Evolutionary conservation across 2,113 vertebrate species (phyloP), one percentile per base, ranked within the genome.

Genomic region (Seriola aureovittata): DNA sequence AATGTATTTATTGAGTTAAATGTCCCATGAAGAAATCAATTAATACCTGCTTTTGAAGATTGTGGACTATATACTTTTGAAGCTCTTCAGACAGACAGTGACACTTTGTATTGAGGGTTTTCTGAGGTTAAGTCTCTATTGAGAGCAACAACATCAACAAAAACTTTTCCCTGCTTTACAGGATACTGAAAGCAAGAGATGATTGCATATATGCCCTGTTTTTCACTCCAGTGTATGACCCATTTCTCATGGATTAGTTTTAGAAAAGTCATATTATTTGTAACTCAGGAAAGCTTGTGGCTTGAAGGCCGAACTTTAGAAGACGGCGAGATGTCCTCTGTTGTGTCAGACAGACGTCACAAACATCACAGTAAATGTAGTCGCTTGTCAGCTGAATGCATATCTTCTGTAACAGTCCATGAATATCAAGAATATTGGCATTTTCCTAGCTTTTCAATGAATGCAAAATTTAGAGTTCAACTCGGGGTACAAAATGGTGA

Each of bases 381-480:
- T 57, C 62, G 32, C 55, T 71, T 77, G 71, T 82, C 60, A 72
- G 50, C 9, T 65, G 12, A 80, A 74, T 73, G 58, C 64, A 77
- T 50, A 32, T 73, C 19, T 69, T 63, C 64, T 65, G 3, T n/a
- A 71, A 17, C 42, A 44, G 40, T 11, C 48, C 23, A 74, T 83
- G 36, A 67, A 75, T 65, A 63, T 44, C 55, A 64, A 48, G 25
- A 57, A 16, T 34, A 63, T 67, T 60, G 17, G 25, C 60, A 42
- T 23, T 32, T 62, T 44, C 12, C 8, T n/a, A 16, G 46, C 38
- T 68, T 85, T 84, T 63, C 29, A 66, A 34, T 58, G 65, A 79
- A 66, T 58, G 19, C 10, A 16, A 54, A 57, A 78, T 76, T 38
- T 70, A 57, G 42, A 67, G 55, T 87, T 59, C 66, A 81, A 4